These are phyloP conservation scores for Pollimyrus isidori DNA, from an alignment of 2,113 vertebrate species.

Conservation along the genomic window DNA sequence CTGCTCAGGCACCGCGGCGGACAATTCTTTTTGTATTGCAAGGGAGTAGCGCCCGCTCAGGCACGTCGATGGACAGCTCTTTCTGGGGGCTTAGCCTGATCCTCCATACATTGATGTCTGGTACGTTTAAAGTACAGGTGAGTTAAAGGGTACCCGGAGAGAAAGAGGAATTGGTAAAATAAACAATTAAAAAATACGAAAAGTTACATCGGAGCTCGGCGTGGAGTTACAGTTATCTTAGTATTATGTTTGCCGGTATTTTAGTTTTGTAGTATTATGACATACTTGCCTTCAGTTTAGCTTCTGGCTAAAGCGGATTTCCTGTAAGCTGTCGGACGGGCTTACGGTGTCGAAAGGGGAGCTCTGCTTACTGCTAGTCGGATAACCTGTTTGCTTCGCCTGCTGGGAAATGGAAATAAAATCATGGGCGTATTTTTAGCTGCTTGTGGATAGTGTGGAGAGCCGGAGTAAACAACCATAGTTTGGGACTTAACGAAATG, in stretches of 20 bases:
- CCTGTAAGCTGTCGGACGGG: neutral
- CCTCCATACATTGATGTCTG: neutral
- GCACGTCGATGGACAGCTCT: slow-evolving; percentile 8
- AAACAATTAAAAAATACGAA: neutral
- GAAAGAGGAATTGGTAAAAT: neutral
- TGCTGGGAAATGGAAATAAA: neutral
- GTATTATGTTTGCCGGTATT: neutral
- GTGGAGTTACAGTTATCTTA: neutral
- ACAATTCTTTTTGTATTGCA: neutral
- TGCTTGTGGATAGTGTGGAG: neutral
- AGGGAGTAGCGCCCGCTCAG: neutral
- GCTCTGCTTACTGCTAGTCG: neutral
- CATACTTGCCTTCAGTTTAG: neutral
- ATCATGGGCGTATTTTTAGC: neutral
- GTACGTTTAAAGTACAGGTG: neutral
- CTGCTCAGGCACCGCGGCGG: neutral
- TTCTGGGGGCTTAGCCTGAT: neutral
- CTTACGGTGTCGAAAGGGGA: neutral
- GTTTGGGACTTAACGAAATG: neutral
- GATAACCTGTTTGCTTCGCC: too few relatives aligned
- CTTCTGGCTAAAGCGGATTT: neutral
- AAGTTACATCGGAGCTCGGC: neutral
- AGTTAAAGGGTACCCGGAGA: neutral
- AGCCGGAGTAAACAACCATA: neutral
- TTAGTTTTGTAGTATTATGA: neutral